Evolutionary conservation across 2,888 invertebrate genomes (phyloP), one percentile per base, ranked within the genome.

Genomic region (Lutraria lutraria): DNA sequence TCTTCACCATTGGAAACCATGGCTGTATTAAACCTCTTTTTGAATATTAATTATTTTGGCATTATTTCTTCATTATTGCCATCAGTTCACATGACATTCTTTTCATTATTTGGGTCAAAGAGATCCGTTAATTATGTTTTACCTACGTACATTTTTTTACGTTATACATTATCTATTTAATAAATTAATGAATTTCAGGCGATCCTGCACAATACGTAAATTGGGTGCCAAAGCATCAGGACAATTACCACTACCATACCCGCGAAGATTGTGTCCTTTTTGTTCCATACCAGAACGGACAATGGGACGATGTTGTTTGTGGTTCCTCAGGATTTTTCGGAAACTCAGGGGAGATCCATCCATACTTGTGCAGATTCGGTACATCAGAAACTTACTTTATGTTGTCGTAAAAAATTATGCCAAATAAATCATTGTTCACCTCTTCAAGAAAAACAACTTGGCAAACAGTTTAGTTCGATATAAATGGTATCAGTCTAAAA

Each of bases 291-390:
- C 81, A 87, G 72, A 63, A 88, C 19, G 89, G 89, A 3, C 31
- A 56, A 31, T 91, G 91, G 91, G 89, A 89, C 54, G 89, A 89
- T 72, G 85, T 89, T 29, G 84, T 88, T 29, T 91, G 91, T 83
- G 91, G 91, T 63, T 43, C 21, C 12, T 12, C 54, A 16, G 52
- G 54, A 4, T 10, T 34, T 25, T 31, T 82, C 31, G 83, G 83
- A 19, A 52, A 6, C 4, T 63, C 68, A 16, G 72, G 72, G 0
- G 72, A 83, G 72, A 76, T 19, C 0, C 86, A 87, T 76, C 79
- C 85, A 13, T 34, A 56, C 29, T 79, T 85, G 56, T 85, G 85
- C 76, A 31, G 54, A 79, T 85, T 76, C 34, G 43, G 85, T 85
- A 60, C 25, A 53, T 43, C 0, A 3, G 12, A 25, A 12, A n/a